Base-by-base conservation (phyloP, 1,140 invertebrate species). In the Chionoecetes opilio region DNA sequence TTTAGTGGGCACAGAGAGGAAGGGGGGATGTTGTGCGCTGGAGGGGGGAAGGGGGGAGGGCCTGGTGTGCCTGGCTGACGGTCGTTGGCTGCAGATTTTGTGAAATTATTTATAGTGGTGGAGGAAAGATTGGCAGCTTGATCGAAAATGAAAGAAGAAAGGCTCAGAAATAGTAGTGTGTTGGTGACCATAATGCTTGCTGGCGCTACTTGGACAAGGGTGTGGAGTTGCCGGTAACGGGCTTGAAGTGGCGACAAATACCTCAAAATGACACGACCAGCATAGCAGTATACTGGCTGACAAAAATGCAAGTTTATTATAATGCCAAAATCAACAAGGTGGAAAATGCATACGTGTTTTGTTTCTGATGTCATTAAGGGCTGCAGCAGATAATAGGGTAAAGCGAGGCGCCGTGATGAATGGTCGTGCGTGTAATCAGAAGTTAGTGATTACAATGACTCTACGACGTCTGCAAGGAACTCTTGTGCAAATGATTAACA, bases 151-250 rank as follows among this genome's bases (percentile, higher is more conserved):
- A 26, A 26, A n/a, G 63, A 75, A 75, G 63, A 11, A 75, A 75
- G 63, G 63, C 63, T n/a, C 63, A 75, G 63, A 26, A 75, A 75
- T 75, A n/a, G 63, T 75, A 75, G 63, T 75, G 63, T n/a, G 63
- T 75, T 17, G n/a, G n/a, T 75, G 21, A n/a, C 21, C n/a, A 11
- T 75, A 75, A 75, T 75, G 63, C 46, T 9, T 53, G 46, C 2
- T n/a, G 46, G 11, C 46, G 46, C 46, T 17, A 53, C 46, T 9
- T 53, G 46, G 11, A 53, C 46, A 11, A 75, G 63, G 63, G 63
- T n/a, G 63, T 26, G n/a, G 21, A 75, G 21, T 21, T 17, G n/a
- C 63, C 63, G n/a, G 63, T n/a, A 26, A n/a, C 21, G 63, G n/a
- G n/a, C 63, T 17, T 75, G 63, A 26, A 8, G 63, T 17, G 9